Conservation (phyloP, 2,888 invertebrate species). For the Melinaea menophilus region DNA sequence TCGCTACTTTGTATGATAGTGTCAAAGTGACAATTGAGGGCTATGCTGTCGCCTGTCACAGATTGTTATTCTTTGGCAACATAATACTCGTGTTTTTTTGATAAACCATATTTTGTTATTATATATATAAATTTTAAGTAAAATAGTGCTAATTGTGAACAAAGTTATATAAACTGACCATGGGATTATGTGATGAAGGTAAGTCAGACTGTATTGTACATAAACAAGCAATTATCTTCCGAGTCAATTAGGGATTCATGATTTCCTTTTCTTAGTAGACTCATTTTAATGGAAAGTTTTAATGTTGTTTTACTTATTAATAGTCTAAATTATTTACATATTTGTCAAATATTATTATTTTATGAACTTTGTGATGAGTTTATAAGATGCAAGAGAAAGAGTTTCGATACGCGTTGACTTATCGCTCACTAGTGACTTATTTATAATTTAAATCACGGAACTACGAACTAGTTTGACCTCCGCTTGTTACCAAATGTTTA, state of each 20-base stretch:
- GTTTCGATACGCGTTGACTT: slow-evolving; percentile 7
- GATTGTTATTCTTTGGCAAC: slow-evolving; percentile 12
- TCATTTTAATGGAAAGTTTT: slow-evolving; percentile 20
- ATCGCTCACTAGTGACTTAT: slow-evolving; percentile 5
- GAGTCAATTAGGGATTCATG: slow-evolving; percentile 34
- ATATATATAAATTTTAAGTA: slow-evolving; percentile 11
- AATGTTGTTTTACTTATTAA: slow-evolving; percentile 5
- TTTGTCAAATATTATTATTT: not conserved
- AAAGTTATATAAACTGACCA: slow-evolving; percentile 31
- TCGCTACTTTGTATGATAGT: not conserved
- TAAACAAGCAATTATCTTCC: slow-evolving; percentile 64
- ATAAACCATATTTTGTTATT: slow-evolving; percentile 12
- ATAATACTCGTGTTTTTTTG: slow-evolving; percentile 8
- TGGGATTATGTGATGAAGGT: slow-evolving; percentile 74
- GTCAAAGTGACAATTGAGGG: not conserved
- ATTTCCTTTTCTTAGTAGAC: slow-evolving; percentile 19
- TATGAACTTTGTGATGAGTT: not conserved
- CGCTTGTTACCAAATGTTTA: slow-evolving; percentile 54
- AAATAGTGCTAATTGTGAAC: slow-evolving; percentile 11
- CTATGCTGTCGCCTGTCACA: not conserved
- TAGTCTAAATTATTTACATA: not conserved
- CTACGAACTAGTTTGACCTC: slow-evolving; percentile 63
- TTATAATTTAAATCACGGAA: slow-evolving; percentile 46
- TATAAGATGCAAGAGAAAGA: not conserved
- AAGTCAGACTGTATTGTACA: slow-evolving; percentile 39